Evolutionary conservation across 2,797 vertebrate species (phyloP).

Genomic region (Danio jaintianensis): DNA sequence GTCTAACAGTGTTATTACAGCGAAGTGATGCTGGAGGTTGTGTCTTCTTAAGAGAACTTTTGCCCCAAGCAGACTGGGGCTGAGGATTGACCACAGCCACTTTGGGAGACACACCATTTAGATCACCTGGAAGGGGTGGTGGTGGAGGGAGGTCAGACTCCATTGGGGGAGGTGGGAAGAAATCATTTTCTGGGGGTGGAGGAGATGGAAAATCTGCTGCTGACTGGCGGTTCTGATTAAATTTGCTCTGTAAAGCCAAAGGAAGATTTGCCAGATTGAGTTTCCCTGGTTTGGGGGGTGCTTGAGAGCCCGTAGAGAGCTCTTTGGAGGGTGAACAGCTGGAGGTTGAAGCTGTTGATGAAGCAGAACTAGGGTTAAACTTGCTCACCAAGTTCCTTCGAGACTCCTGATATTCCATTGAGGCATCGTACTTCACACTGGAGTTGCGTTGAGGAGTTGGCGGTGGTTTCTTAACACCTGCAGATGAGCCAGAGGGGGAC

Average conservation of each 20-base stretch:
- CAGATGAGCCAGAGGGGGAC: conserved; percentile 77
- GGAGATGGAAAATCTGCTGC: conserved; percentile 85
- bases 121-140: conserved; percentile 83
- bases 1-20: conserved; percentile 85
- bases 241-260: conserved; percentile 81
- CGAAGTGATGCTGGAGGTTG: conserved; percentile 85
- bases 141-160: conserved; percentile 88
- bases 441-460: conserved; percentile 92
- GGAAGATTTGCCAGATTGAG: conserved; percentile 88
- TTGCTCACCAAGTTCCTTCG: conserved; percentile 90
- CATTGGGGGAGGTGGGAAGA: conserved; percentile 87
- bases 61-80: conserved; percentile 88
- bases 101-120: conserved; percentile 78
- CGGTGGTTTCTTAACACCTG: conserved; percentile 87
- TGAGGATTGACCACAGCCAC: conserved; percentile 94
- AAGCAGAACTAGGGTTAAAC: conserved; percentile 79
- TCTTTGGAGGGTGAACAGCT: conserved; percentile 86
- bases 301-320: conserved; percentile 75
- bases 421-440: conserved; percentile 83
- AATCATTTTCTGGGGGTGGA: conserved; percentile 83
- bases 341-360: conserved; percentile 73
- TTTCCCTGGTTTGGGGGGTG: conserved; percentile 93
- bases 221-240: conserved; percentile 79
- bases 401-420: conserved; percentile 85
- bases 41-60: conserved; percentile 88